These are phyloP conservation scores for Margaritifera margaritifera DNA, from an alignment of 2,888 invertebrate genomes.

Conservation along the genomic window DNA sequence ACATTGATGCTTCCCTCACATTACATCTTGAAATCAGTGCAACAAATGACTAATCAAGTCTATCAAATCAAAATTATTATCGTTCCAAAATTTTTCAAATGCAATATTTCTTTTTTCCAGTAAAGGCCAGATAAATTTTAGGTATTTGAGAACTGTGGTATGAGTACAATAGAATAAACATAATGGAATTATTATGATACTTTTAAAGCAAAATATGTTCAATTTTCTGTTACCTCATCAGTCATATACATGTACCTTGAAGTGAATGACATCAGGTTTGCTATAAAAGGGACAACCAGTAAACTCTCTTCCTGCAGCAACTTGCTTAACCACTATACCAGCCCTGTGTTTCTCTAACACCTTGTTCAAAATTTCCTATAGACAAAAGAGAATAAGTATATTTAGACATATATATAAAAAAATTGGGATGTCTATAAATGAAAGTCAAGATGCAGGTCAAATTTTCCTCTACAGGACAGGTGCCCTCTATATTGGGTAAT, in stretches of 20 bases:
- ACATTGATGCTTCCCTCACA: background rate
- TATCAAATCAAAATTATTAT: background rate
- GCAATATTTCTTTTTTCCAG: no score
- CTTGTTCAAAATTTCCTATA: constrained; percentile 66
- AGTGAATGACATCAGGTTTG: constrained; percentile 72
- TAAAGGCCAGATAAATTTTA: no score
- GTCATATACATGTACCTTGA: constrained; percentile 35
- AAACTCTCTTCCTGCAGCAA: constrained; percentile 70
- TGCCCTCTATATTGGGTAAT: no score
- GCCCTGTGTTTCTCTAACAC: constrained; percentile 66
- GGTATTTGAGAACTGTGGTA: background rate
- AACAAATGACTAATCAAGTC: background rate
- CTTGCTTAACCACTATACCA: constrained; percentile 69
- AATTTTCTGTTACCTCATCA: background rate
- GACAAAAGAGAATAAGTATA: background rate
- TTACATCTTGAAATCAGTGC: background rate
- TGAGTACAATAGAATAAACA: background rate
- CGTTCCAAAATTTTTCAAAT: no score
- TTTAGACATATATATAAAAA: no score
- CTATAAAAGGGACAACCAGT: constrained; percentile 71
- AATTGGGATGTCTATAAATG: no score
- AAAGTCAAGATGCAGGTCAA: no score
- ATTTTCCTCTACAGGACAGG: no score
- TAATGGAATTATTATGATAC: background rate
- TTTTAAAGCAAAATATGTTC: no score